Evolutionary conservation across 2,113 vertebrate genomes (phyloP).

Genomic region (Caracal caracal): DNA sequence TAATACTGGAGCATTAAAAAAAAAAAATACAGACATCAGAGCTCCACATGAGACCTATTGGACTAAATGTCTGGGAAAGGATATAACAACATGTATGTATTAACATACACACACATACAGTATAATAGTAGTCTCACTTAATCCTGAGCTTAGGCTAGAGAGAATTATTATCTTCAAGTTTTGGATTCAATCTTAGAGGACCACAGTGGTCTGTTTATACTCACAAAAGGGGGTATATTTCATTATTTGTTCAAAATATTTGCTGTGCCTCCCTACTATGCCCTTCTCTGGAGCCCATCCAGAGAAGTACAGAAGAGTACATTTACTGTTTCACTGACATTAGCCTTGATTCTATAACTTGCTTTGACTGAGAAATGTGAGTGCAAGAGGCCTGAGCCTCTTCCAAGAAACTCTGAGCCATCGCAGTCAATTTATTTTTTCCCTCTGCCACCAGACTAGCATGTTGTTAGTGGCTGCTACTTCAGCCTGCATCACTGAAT

Average conservation of each 20-base stretch:
- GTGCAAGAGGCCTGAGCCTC: background rate
- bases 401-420: background rate
- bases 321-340: background rate
- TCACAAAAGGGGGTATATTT: background rate
- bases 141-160: background rate
- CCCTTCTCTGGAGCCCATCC: background rate
- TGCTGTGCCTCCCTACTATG: background rate
- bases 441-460: background rate
- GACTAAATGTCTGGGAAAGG: background rate
- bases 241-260: constrained; percentile 9
- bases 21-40: background rate
- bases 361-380: background rate
- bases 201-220: background rate
- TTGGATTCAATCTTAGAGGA: background rate
- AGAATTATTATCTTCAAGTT: background rate
- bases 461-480: background rate
- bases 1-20: background rate
- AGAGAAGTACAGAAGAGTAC: background rate
- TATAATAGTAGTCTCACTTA: background rate
- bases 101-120: background rate
- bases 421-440: background rate
- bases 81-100: background rate
- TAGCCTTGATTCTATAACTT: background rate
- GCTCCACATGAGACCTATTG: background rate
- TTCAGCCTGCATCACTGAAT: background rate